Base-by-base conservation (phyloP, 2,797 vertebrate species). In the Pangasius sanitwongsei region DNA sequence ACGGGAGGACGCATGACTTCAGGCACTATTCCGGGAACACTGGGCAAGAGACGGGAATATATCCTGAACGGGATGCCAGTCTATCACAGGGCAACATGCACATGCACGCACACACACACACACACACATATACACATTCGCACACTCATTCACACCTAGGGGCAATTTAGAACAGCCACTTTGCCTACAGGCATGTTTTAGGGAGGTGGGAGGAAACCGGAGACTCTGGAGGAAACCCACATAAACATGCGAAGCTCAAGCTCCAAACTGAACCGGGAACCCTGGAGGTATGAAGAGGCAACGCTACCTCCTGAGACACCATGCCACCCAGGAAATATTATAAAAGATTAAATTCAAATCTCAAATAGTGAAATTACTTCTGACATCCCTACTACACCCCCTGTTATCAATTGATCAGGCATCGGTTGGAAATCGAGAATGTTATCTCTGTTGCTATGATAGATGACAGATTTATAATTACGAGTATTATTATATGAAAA, bases 231-330 rank as follows among this genome's bases (percentile, higher is more conserved):
- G 63, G 48, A 85, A 83, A 83, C 61, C 82, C 41, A 65, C 61
- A 83, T 28, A 83, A n/a, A 44, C 18, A 34, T 34, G n/a, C 37
- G 53, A 81, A 44, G 34, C 63, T 69, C n/a, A 11, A 85, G n/a
- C 63, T 85, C n/a, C 2, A 70, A 31, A 23, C 37, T 63, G 15
- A 48, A 83, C 37, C 6, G 15, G 48, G 48, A 85, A 37, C n/a
- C 65, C 83, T 55, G 63, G 65, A 70, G 83, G 65, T 70, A 12
- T 85, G 48, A 70, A n/a, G 83, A 85, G 63, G 63, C 83, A 85
- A 23, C 0, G 44, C n/a, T 53, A 23, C 63, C 63, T 69, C 18
- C 44, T 53, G 63, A 69, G 83, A 85, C 48, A 12, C n/a, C 44
- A 23, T 53, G 16, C 4, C 83, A 50, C 44, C 9, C 2, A 13